These are phyloP conservation scores for Lethrus apterus DNA, from an alignment of 1,140 invertebrate genomes.

Conservation along the genomic window DNA sequence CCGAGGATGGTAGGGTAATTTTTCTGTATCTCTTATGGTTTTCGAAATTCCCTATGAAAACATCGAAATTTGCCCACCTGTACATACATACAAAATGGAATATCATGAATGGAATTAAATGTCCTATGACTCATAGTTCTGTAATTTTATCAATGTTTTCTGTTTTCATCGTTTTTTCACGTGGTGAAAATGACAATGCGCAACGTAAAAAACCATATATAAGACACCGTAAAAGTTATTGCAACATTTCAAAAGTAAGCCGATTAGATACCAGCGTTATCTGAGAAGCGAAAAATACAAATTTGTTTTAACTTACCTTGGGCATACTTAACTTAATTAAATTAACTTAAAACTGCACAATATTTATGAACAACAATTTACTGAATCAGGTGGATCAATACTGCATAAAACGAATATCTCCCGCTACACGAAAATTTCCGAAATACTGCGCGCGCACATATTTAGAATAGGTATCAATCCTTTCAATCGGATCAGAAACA, in stretches of 20 bases:
- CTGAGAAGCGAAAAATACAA: background rate
- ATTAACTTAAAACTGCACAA: slow-evolving; percentile 7
- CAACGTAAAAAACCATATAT: background rate
- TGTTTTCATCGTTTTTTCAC: too few relatives aligned
- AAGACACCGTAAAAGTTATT: background rate
- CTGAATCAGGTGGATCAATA: slow-evolving; percentile 12
- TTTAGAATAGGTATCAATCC: slow-evolving; percentile 5
- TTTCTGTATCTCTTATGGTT: too few relatives aligned
- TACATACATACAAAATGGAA: too few relatives aligned
- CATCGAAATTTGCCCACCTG: too few relatives aligned
- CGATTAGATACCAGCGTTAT: background rate
- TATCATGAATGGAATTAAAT: too few relatives aligned
- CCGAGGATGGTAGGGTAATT: too few relatives aligned
- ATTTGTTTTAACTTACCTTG: slow-evolving; percentile 8
- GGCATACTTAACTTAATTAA: slow-evolving; percentile 9
- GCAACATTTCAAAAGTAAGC: background rate
- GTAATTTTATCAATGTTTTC: too few relatives aligned
- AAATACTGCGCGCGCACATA: slow-evolving; percentile 5
- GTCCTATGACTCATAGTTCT: too few relatives aligned
- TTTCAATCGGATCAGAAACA: slow-evolving; percentile 10
- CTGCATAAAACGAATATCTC: slow-evolving; percentile 11
- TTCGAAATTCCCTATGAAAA: too few relatives aligned
- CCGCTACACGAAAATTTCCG: slow-evolving; percentile 1
- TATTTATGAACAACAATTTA: slow-evolving; percentile 8
- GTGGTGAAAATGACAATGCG: background rate